Conservation (phyloP, 1,140 invertebrate species). For the Drosophila trapezifrons region DNA sequence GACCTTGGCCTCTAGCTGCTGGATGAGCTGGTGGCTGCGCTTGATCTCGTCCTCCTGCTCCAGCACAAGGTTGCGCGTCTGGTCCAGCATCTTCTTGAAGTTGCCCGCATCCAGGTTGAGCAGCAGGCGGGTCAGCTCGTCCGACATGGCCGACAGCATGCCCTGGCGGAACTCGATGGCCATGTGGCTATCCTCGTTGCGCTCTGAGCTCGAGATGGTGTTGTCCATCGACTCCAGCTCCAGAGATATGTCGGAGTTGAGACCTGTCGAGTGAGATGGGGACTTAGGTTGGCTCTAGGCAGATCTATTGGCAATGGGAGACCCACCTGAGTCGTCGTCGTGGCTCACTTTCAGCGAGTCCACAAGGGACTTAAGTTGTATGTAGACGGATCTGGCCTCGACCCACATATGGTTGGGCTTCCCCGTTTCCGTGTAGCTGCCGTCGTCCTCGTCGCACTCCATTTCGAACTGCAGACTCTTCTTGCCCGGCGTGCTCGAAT, state of each 20-base stretch:
- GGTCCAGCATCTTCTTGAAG: conserved; percentile 91
- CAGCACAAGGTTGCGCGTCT: conserved; percentile 89
- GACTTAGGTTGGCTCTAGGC: not conserved
- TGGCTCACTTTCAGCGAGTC: conserved; percentile 89
- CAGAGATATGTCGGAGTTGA: conserved; percentile 86
- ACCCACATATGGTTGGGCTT: conserved; percentile 85
- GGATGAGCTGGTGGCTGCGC: conserved; percentile 90
- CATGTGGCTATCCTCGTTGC: conserved; percentile 61
- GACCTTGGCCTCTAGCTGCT: conserved; percentile 92
- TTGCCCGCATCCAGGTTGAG: conserved; percentile 90
- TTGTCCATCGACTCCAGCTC: conserved; percentile 85
- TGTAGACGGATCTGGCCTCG: conserved; percentile 87
- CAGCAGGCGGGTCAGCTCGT: conserved; percentile 89
- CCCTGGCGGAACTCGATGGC: conserved; percentile 86
- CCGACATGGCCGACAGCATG: conserved; percentile 87
- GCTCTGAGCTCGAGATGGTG: conserved; percentile 82
- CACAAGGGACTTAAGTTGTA: conserved; percentile 88
- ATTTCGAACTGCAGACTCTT: conserved; percentile 90
- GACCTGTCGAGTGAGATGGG: conserved; percentile 71
- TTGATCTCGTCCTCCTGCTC: conserved; percentile 92
- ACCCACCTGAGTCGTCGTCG: conserved; percentile 87
- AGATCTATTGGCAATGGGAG: not conserved
- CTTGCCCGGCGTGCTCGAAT: conserved; percentile 79
- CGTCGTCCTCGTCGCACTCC: conserved; percentile 88
- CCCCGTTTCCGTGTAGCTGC: conserved; percentile 81